Evolutionary conservation across 2,888 invertebrate genomes (phyloP), one percentile per base, ranked within the genome.

Genomic region (Apantesis nais): DNA sequence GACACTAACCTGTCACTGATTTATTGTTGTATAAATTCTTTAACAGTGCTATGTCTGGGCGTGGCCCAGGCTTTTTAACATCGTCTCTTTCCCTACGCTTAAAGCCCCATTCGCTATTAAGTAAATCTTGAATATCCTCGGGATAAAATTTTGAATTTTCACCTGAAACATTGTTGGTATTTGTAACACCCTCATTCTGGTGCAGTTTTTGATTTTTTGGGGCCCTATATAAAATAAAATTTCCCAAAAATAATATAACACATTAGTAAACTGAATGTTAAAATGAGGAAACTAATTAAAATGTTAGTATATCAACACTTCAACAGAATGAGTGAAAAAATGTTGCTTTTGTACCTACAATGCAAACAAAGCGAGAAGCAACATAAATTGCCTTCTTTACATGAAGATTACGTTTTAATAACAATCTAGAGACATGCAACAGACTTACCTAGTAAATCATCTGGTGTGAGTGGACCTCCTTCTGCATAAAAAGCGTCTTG

Each of bases 31-130:
- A 91, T 84, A 93, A 90, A 88, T 92, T 89, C 90, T 92, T 94
- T 93, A 94, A 89, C 71, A 91, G 96, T 93, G 97, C 97, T 71
- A 96, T 96, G 86, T 97, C 96, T 92, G 97, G 97, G 73, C 96
- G 96, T 66, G 99, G 98, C 72, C 98, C 98, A n/a, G 99, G 98
- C 94, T 99, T 99, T 95, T 99, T 99, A 67, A 98, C 98, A 93
- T 99, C 98, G 78, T 98, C 96, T 85, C 99, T 96, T 95, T 98
- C 98, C 83, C 97, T 97, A 85, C 98, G 96, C 84, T 98, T 97
- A 95, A 98, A 99, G 76, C 97, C 98, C 92, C 96, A 95, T 93
- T 96, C 96, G 87, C 95, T 96, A 89, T 96, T 96, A 88, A 97
- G 89, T 78, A 96, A 93, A 86, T 96, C 96, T 87, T 95, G 95